Conservation (phyloP, 2,888 invertebrate species). For the Standfussiana lucernea region DNA sequence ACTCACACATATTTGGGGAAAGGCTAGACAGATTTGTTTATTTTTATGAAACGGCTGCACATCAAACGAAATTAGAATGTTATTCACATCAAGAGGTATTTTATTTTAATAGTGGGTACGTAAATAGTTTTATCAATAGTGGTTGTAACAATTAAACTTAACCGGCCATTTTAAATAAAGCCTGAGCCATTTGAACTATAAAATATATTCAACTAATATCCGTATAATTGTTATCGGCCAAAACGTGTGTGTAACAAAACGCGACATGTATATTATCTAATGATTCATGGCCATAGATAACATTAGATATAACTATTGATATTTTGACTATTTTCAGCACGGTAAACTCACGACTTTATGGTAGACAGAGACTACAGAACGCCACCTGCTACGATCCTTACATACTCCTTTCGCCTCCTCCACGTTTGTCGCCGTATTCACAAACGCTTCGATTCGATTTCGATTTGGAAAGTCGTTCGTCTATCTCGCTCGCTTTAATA, state of each 20-base stretch:
- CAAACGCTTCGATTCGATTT: not conserved
- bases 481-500: not conserved
- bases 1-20: too few species aligned
- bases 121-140: slow-evolving; percentile 40
- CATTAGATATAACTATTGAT: not conserved
- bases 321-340: not conserved
- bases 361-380: not conserved
- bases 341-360: not conserved
- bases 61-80: slow-evolving; percentile 6
- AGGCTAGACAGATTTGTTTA: not conserved
- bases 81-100: slow-evolving; percentile 8
- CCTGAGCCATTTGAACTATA: slow-evolving; percentile 14
- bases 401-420: not conserved
- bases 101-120: slow-evolving; percentile 3
- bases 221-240: slow-evolving; percentile 29
- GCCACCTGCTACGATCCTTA: not conserved
- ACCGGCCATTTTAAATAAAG: slow-evolving; percentile 43
- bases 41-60: not conserved
- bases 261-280: not conserved
- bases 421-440: not conserved
- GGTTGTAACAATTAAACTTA: slow-evolving; percentile 34
- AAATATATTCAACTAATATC: slow-evolving; percentile 23
- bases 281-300: slow-evolving; percentile 19
- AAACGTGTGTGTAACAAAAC: slow-evolving; percentile 18
- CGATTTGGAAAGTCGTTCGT: not conserved